Base-by-base conservation (phyloP, 2,113 vertebrate genomes). In the Apistogramma diplotaenia region DNA sequence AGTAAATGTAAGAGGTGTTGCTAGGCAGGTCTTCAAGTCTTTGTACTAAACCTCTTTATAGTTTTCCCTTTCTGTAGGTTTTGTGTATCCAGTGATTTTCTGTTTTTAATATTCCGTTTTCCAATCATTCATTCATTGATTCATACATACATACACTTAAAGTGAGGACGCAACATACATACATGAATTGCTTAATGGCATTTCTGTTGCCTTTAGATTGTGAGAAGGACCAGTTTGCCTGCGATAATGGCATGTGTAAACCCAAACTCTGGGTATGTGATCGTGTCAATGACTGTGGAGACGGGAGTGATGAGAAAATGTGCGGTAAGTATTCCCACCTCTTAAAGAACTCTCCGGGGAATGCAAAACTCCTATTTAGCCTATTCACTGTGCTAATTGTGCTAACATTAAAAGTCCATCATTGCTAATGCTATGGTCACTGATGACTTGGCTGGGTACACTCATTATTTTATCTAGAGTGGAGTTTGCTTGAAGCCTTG, bases 201-300 rank as follows among this genome's bases (percentile, higher is more conserved):
- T 87, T 40, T 53, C 27, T 74, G 0, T 82, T 12, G 13, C 56
- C 56, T 16, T 9, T 85, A 96, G 96, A 65, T 0, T 96, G 96
- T 76, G 92, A 27, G 0, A 56, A 72, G 0, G 94, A 94, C 19
- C 95, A 96, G 89, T 95, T 95, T 72, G 0, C 59, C 1, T 96
- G 96, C 51, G 54, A 0, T 1, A 96, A 96, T 11, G 94, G 95
- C 29, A 37, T 95, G 35, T 96, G 96, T 80, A 96, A 94, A 79
- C 95, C 96, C 0, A 91, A 53, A 25, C 81, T 93, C 33, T 95
- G 87, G 87, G 67, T 93, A 54, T 96, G 96, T 25, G 95, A 96
- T 79, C 79, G 86, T 6, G 85, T 90, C 79, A 94, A 96, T 3
- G 96, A 96, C 91, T 96, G 96, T 2, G 95, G 95, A 1, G 96